Percentiles rank a stretch among this genome's conserved stretches.
phyloP scores from a whole-genome alignment of 2,888 invertebrate species.

The Oligia latruncula region DNA sequence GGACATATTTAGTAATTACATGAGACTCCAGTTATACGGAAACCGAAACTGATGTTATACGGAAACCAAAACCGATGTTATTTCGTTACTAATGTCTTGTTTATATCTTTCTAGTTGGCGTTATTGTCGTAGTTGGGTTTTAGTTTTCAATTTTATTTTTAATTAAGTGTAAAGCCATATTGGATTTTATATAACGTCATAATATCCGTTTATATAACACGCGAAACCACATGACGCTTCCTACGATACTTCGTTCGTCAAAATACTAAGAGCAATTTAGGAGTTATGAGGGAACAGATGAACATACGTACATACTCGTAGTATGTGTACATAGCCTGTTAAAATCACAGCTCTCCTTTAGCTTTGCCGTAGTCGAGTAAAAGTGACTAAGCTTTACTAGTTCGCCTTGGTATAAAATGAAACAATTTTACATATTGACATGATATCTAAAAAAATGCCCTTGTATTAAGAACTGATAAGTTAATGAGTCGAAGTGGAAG shows the following conservation, averaged over 20 bases:
- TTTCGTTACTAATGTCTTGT: too few relatives aligned
- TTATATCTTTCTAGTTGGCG: too few relatives aligned
- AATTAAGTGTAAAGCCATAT: background rate
- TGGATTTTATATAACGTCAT: background rate
- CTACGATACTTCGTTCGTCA: background rate
- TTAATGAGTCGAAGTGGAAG: too few relatives aligned
- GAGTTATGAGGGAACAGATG: background rate
- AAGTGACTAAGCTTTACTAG: background rate
- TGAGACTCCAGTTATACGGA: background rate
- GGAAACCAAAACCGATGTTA: too few relatives aligned
- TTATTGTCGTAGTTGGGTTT: too few relatives aligned
- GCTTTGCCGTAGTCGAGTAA: background rate
- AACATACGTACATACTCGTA: background rate
- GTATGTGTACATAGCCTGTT: too few relatives aligned
- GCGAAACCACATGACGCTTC: background rate
- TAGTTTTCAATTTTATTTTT: too few relatives aligned
- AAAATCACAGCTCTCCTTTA: background rate
- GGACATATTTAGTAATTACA: background rate
- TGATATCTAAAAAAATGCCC: background rate
- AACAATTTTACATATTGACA: background rate
- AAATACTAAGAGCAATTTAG: background rate
- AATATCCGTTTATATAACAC: background rate
- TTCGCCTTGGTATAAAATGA: background rate
- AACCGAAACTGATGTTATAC: too few relatives aligned
- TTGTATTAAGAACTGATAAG: conserved; percentile 25